Evolutionary conservation across 2,113 vertebrate species (phyloP).

Genomic region (Lycocorax pyrrhopterus): DNA sequence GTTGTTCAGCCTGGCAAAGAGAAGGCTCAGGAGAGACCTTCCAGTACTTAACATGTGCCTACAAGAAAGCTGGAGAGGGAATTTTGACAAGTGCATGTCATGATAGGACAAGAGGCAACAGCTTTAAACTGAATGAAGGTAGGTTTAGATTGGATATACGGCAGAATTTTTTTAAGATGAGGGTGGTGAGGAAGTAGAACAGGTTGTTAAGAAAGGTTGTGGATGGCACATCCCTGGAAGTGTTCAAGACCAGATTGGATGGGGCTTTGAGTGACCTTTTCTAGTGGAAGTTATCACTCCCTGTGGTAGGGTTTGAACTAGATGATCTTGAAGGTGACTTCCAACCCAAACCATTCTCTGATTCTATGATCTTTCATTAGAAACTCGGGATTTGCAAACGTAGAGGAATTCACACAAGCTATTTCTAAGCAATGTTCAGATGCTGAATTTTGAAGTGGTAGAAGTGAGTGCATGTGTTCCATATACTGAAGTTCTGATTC

Average conservation of each 20-base stretch:
- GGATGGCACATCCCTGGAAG: neutral
- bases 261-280: neutral
- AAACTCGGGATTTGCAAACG: neutral
- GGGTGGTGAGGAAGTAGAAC: neutral
- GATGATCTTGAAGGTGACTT: neutral
- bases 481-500: neutral
- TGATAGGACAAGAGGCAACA: neutral
- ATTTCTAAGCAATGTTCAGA: neutral
- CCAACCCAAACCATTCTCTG: neutral
- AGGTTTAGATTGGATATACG: neutral
- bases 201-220: neutral
- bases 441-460: neutral
- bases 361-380: neutral
- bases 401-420: neutral
- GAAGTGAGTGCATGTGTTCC: neutral
- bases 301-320: neutral
- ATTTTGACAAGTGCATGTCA: neutral
- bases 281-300: neutral
- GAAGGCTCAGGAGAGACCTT: neutral
- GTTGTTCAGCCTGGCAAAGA: neutral
- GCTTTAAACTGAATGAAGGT: neutral
- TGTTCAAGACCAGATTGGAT: neutral
- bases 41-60: neutral
- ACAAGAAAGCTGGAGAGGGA: neutral
- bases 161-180: neutral